Conservation (phyloP, 2,888 invertebrate species). For the Lasioglossum marginatum region DNA sequence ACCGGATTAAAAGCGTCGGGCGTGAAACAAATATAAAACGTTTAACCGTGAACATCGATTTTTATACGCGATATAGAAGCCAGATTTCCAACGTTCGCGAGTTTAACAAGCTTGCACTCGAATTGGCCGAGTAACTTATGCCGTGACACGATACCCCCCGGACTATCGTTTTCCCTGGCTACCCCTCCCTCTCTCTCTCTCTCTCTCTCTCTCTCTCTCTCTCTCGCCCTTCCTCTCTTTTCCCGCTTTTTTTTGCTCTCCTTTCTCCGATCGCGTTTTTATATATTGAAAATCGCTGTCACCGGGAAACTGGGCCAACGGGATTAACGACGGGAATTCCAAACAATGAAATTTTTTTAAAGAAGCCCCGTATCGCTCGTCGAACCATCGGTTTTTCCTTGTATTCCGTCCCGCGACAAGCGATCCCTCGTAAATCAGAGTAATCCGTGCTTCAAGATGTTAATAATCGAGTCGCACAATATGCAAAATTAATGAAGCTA, state of each 20-base stretch:
- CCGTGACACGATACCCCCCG: constrained; percentile 36
- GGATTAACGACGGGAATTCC: background rate
- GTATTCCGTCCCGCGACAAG: background rate
- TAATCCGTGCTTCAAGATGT: background rate
- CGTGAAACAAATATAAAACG: constrained; percentile 63
- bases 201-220: no score
- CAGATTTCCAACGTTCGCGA: constrained; percentile 57
- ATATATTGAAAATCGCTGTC: constrained; percentile 18
- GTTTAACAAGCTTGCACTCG: constrained; percentile 52
- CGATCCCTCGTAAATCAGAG: background rate
- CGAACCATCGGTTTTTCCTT: background rate
- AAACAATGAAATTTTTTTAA: constrained; percentile 18
- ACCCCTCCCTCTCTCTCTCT: background rate
- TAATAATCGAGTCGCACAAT: background rate
- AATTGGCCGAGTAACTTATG: constrained; percentile 50
- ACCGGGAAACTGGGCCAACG: constrained; percentile 3
- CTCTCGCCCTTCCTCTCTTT: background rate
- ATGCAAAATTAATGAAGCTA: background rate
- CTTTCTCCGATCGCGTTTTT: constrained; percentile 18
- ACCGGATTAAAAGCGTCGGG: constrained; percentile 59
- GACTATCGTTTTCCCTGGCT: constrained; percentile 6
- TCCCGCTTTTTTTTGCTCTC: constrained; percentile 6
- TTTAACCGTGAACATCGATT: constrained; percentile 61
- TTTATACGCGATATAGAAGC: constrained; percentile 55
- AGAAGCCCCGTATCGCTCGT: constrained; percentile 1